A percentile compares a stretch with the other conserved stretches of the same genome.
These are phyloP conservation scores for Wasmannia auropunctata DNA, from an alignment of 1,140 invertebrate species.

Conservation along the genomic window DNA sequence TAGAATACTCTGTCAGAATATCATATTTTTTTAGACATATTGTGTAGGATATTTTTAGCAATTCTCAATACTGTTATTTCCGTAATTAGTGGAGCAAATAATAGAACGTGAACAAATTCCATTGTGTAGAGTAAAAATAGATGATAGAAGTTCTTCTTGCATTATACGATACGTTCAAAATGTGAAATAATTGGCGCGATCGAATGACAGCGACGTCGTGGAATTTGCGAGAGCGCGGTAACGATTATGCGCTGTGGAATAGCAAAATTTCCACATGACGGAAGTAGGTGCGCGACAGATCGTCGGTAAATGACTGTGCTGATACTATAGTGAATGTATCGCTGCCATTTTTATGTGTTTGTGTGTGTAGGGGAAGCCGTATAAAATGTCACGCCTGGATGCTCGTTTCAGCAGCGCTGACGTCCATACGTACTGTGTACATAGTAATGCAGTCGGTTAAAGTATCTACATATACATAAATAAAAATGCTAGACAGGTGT, in stretches of 20 bases:
- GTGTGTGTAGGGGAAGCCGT: not conserved
- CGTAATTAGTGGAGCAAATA: not conserved
- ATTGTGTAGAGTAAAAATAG: not conserved
- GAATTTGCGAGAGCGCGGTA: constrained; percentile 23
- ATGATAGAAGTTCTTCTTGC: not conserved
- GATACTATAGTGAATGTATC: constrained; percentile 26
- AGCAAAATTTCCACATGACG: constrained; percentile 48
- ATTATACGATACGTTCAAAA: not conserved
- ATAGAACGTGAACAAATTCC: not conserved
- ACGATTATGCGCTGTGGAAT: constrained; percentile 42
- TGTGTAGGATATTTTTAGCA: not conserved
- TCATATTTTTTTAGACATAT: not conserved
- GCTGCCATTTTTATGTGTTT: constrained; percentile 18
- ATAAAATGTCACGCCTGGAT: constrained; percentile 42
- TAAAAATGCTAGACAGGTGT: not conserved
- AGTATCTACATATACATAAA: not conserved
- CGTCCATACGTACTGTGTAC: not conserved
- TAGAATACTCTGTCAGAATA: not conserved
- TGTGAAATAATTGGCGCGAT: not conserved
- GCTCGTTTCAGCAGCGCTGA: constrained; percentile 30
- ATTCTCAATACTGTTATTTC: not conserved
- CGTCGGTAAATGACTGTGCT: constrained; percentile 34
- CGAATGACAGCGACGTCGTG: not conserved
- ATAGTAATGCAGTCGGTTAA: not conserved
- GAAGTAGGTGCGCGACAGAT: constrained; percentile 40